Evolutionary conservation across 1,140 invertebrate species (phyloP), one percentile per base, ranked within the genome.

Genomic region (Magallana angulata): DNA sequence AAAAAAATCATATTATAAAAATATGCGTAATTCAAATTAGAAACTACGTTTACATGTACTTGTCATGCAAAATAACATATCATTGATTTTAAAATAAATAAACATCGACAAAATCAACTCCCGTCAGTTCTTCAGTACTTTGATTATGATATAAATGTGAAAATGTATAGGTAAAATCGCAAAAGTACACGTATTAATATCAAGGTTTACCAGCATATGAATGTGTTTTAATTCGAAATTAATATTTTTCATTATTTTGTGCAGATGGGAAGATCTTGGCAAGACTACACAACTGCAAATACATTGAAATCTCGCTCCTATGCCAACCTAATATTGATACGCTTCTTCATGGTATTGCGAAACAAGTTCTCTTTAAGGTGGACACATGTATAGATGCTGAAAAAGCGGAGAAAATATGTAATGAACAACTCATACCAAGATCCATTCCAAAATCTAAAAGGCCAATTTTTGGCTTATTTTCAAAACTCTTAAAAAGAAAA

Each of bases 271-370:
- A 76, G 14, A 12, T 76, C 68, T 30, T 76, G 36, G 30, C 68
- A 76, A 18, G 68, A 76, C 24, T 30, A 76, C 24, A 76, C 68
- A 36, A 30, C 24, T 76, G 68, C 36, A 76, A 76, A 76, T 76
- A 76, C 24, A 30, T 12, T 1, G 68, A 76, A 76, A 36, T 11
- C 24, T 76, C 68, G 7, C 68, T 76, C 36, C 1, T 76, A 36
- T 7, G 36, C 9, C 6, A 76, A 30, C 9, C 18, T 76, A 12
- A 11, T 30, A 7, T 76, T 24, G 68, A 76, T 76, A 14, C 0
- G 30, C 36, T 76, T 30, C 30, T 76, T 36, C 6, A 48, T 4
- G 24, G 24, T 8, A 76, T 76, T 12, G 11, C 24, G 36, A 8
- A 76, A 36, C 18, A 24, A 14, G 7, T 76, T 8, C 11, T 30